Evolutionary conservation across 2,113 vertebrate species (phyloP).

Genomic region (Grammomys surdaster): DNA sequence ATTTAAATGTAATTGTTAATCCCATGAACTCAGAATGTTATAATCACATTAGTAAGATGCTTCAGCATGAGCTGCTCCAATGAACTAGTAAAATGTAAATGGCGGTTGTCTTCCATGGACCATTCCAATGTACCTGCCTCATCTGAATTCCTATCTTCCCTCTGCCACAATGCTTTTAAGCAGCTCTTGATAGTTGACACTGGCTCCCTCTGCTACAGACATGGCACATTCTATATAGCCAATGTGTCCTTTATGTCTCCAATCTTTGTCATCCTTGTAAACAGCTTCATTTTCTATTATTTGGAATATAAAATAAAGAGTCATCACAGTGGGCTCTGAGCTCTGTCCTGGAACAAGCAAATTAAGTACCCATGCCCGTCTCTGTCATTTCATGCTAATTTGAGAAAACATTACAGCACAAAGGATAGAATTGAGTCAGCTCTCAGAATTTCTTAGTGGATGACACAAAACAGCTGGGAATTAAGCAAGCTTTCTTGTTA

Average conservation of each 20-base stretch:
- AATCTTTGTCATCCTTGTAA: background rate
- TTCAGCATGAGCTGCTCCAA: background rate
- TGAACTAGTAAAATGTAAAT: background rate
- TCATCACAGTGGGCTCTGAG: background rate
- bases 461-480: constrained; percentile 34
- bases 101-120: background rate
- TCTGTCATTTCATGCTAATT: constrained; percentile 6
- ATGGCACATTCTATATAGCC: background rate
- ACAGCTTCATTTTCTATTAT: background rate
- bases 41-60: constrained; percentile 11
- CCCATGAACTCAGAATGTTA: background rate
- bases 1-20: background rate
- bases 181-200: background rate
- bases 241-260: background rate
- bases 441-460: background rate
- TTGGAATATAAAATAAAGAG: constrained; percentile 4
- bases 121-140: background rate
- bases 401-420: background rate
- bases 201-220: background rate
- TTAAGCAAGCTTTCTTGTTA: constrained; percentile 60
- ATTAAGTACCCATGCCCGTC: background rate
- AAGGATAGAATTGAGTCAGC: constrained; percentile 19
- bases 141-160: background rate
- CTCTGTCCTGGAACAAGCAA: background rate
- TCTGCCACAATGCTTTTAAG: background rate